Percentiles rank a stretch among this genome's conserved stretches.
phyloP scores from a whole-genome alignment of 2,113 vertebrate genomes.

The Ochotona curzoniae region DNA sequence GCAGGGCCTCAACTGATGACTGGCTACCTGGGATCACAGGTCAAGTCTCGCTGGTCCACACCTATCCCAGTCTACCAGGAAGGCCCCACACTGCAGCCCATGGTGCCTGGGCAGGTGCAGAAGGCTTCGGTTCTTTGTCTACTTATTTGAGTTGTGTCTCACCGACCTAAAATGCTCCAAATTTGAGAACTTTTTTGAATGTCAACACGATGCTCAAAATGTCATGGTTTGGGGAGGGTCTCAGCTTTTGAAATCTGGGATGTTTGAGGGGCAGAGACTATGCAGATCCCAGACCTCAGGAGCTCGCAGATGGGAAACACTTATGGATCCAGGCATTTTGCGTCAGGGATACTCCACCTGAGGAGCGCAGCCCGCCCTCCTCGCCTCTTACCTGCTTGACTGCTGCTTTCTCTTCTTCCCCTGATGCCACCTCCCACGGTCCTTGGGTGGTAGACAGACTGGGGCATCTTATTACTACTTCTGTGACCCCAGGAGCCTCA shows the following conservation, averaged over 20 bases:
- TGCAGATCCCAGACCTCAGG: neutral
- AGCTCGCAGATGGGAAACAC: neutral
- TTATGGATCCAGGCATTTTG: neutral
- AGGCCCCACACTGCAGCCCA: rapidly evolving
- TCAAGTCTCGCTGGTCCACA: neutral
- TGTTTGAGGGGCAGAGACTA: neutral
- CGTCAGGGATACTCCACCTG: neutral
- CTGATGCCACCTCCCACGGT: neutral
- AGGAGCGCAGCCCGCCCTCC: too few species aligned
- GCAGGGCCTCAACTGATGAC: neutral
- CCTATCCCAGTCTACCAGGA: neutral
- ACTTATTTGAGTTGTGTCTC: neutral
- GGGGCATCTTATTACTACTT: neutral
- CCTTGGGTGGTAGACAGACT: neutral
- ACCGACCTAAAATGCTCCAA: neutral
- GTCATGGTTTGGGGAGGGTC: neutral
- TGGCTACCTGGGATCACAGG: neutral
- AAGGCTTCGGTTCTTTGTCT: neutral
- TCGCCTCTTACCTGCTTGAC: too few species aligned
- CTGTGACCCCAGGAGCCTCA: neutral
- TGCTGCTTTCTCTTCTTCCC: neutral
- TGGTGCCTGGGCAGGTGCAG: neutral
- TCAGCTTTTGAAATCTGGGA: neutral
- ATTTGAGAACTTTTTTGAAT: neutral
- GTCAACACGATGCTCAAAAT: neutral